phyloP scores from a whole-genome alignment of 2,797 vertebrate genomes.

The Carduelis carduelis region DNA sequence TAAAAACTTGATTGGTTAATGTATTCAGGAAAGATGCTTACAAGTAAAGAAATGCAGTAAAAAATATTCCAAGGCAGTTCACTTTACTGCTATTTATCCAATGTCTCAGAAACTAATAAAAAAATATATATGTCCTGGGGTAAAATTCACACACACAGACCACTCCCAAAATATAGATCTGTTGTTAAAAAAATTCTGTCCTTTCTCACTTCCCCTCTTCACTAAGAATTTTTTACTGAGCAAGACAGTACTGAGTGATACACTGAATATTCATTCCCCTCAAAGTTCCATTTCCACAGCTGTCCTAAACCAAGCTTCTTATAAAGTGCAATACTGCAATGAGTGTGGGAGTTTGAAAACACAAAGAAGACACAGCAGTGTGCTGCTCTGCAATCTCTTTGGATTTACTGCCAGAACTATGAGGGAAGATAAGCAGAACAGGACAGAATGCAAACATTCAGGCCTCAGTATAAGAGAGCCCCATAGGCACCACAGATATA shows the following conservation, averaged over 20 bases:
- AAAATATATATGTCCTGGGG: neutral
- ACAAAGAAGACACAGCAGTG: neutral
- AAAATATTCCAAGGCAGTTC: neutral
- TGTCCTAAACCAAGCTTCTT: neutral
- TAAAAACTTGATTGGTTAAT: neutral
- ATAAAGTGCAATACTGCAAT: accelerated
- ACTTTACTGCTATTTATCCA: neutral
- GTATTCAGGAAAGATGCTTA: neutral
- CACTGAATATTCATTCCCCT: neutral
- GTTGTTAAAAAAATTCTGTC: neutral
- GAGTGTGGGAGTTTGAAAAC: neutral
- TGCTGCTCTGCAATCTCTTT: neutral
- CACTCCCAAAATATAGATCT: neutral
- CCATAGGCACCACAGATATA: neutral
- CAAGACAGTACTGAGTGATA: neutral
- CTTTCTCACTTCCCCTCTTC: neutral
- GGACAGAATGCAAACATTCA: neutral
- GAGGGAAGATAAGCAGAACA: neutral
- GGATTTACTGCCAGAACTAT: neutral
- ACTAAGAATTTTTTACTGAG: neutral
- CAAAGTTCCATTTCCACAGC: neutral
- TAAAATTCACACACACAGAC: neutral
- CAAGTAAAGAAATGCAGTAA: neutral
- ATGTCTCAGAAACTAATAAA: neutral
- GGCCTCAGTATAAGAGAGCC: neutral